These are phyloP conservation scores for Porites divaricata DNA, from an alignment of 92 coral and sea anemone species.

Conservation along the genomic window DNA sequence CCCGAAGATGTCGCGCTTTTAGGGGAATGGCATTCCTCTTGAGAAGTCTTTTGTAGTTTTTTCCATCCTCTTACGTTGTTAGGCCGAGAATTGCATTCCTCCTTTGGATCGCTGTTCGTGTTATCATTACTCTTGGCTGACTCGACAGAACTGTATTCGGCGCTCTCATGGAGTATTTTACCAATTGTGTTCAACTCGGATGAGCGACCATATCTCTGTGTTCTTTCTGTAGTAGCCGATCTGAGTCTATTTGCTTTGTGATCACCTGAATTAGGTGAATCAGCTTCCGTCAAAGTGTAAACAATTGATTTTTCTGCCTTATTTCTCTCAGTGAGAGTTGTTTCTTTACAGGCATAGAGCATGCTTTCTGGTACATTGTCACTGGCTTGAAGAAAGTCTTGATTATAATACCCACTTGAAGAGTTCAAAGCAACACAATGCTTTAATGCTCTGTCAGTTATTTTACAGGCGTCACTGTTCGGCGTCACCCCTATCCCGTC, in stretches of 20 bases:
- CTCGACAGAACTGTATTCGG: neutral
- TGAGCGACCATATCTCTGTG: neutral
- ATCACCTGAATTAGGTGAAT: neutral
- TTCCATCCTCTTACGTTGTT: too few relatives aligned
- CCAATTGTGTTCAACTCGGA: constrained; percentile 6
- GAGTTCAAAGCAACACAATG: neutral
- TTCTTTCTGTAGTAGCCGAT: neutral
- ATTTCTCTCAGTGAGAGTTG: neutral
- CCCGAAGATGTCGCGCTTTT: neutral
- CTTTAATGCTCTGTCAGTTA: neutral
- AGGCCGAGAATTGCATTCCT: too few relatives aligned
- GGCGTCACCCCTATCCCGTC: neutral
- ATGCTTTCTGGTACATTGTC: neutral
- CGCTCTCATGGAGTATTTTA: constrained; percentile 3
- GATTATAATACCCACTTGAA: neutral
- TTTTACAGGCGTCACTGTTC: neutral
- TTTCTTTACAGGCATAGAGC: neutral
- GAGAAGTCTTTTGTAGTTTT: neutral
- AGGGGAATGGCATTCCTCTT: neutral
- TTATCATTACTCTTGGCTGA: neutral
- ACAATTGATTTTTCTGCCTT: neutral
- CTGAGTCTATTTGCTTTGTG: neutral
- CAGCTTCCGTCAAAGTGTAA: neutral
- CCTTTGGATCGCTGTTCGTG: neutral
- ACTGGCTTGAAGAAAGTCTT: neutral